Evolutionary conservation across 2,797 vertebrate species (phyloP).

Genomic region (Corythornis leucogaster): DNA sequence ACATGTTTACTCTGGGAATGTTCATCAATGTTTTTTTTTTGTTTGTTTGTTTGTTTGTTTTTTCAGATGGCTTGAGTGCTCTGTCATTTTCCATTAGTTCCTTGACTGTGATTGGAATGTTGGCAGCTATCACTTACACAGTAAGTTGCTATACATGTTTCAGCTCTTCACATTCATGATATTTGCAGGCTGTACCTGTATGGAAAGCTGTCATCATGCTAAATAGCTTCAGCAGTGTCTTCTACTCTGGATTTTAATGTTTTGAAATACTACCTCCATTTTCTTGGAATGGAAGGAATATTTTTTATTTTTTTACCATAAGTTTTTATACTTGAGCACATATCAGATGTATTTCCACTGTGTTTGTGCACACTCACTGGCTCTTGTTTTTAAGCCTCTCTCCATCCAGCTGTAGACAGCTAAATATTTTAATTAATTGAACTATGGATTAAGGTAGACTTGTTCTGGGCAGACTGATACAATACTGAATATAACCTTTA

Average conservation of each 20-base stretch:
- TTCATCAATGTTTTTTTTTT: background rate
- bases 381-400: background rate
- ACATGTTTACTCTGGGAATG: background rate
- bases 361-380: background rate
- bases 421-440: background rate
- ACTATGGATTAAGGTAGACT: background rate
- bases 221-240: background rate
- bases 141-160: conserved; percentile 81
- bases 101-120: conserved; percentile 97
- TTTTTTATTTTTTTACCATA: background rate
- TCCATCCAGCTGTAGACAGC: background rate
- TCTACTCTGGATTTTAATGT: background rate
- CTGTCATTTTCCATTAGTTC: conserved; percentile 97
- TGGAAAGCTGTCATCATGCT: background rate
- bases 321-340: background rate
- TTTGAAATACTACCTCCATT: background rate
- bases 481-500: background rate
- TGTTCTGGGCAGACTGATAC: background rate
- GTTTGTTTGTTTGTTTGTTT: background rate
- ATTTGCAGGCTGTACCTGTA: accelerated
- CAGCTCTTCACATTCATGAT: background rate
- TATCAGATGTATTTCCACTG: background rate
- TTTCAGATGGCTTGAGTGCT: conserved; percentile 92
- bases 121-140: conserved; percentile 98
- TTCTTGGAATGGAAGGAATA: background rate